Conservation (phyloP, 2,888 invertebrate species). For the Phragmatobia fuliginosa region DNA sequence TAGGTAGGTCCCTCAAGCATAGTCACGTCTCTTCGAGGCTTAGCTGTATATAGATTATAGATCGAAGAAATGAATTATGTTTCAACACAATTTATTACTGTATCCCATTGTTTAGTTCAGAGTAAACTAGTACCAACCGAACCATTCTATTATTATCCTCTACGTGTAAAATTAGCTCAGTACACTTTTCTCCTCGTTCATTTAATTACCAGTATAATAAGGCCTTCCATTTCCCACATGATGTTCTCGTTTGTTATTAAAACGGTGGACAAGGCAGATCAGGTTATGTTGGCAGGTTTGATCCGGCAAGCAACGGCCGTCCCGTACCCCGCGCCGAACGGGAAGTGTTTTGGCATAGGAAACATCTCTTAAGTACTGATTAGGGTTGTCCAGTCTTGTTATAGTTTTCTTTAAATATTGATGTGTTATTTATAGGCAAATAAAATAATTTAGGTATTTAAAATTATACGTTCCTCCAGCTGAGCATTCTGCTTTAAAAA, state of each 20-base stretch:
- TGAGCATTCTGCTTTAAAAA: no score
- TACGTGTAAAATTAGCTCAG: constrained; percentile 16
- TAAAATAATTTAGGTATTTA: no score
- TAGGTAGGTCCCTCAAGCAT: no score
- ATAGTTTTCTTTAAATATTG: background rate
- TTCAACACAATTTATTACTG: background rate
- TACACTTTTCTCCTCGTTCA: constrained; percentile 23
- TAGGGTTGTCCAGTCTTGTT: constrained; percentile 24
- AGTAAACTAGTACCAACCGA: no score
- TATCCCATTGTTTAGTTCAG: background rate
- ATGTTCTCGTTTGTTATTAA: background rate
- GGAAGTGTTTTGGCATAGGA: constrained; percentile 34
- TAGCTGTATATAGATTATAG: background rate
- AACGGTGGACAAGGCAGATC: constrained; percentile 10
- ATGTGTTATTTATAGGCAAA: background rate
- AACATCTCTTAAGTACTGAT: constrained; percentile 25
- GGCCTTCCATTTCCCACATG: constrained; percentile 4
- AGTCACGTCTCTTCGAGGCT: no score
- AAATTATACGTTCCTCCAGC: no score
- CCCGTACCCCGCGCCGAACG: constrained; percentile 16
- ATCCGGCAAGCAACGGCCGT: constrained; percentile 17
- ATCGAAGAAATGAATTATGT: no score
- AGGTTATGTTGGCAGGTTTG: constrained; percentile 13
- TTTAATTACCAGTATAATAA: constrained; percentile 24
- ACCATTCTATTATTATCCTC: background rate